Evolutionary conservation across 2,888 invertebrate genomes (phyloP).

Genomic region (Agonum fuliginosum): DNA sequence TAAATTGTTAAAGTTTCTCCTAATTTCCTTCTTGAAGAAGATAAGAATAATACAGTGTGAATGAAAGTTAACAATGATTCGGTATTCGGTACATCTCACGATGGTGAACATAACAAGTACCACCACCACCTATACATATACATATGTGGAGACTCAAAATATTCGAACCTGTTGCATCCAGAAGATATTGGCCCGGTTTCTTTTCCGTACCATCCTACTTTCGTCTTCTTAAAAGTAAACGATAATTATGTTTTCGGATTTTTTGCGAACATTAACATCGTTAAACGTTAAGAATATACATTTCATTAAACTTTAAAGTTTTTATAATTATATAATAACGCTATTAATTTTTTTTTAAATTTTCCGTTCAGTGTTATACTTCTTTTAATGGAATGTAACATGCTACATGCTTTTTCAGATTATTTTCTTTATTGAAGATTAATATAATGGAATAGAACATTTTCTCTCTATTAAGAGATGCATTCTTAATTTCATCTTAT

Average conservation of each 20-base stretch:
- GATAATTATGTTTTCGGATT: slow-evolving; percentile 29
- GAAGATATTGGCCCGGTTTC: slow-evolving; percentile 53
- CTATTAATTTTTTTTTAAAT: neutral
- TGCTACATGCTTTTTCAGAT: neutral
- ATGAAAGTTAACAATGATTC: slow-evolving; percentile 59
- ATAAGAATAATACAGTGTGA: slow-evolving; percentile 54
- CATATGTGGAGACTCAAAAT: slow-evolving; percentile 13
- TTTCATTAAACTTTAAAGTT: slow-evolving; percentile 18
- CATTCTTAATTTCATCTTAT: slow-evolving; percentile 29
- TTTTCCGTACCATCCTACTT: slow-evolving; percentile 50
- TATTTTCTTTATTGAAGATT: slow-evolving; percentile 8
- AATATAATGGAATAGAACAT: slow-evolving; percentile 11
- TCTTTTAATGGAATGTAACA: slow-evolving; percentile 6
- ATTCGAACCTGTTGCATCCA: slow-evolving; percentile 40
- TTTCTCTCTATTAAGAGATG: slow-evolving; percentile 34
- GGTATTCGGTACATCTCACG: slow-evolving; percentile 48
- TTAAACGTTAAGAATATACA: slow-evolving; percentile 16
- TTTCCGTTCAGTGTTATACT: neutral
- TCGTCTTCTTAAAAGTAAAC: slow-evolving; percentile 53
- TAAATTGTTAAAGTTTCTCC: slow-evolving; percentile 48
- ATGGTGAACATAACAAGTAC: slow-evolving; percentile 23
- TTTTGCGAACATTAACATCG: slow-evolving; percentile 9
- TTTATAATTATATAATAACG: slow-evolving; percentile 16
- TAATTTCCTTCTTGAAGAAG: slow-evolving; percentile 45
- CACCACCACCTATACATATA: no score